Evolutionary conservation across 2,888 invertebrate genomes (phyloP).

Genomic region (Acronicta leporina): DNA sequence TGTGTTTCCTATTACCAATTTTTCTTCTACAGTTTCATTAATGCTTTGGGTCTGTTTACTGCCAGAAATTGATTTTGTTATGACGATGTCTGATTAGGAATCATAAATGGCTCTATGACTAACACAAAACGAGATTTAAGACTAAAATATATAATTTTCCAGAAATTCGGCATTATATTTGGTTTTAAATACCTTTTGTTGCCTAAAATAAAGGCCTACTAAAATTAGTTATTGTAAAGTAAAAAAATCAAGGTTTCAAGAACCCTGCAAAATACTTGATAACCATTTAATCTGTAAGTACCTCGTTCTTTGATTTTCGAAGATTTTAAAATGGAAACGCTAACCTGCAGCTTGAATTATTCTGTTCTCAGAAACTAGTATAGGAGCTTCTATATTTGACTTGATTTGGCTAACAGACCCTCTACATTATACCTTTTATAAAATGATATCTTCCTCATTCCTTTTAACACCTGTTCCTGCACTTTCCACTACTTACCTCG

Average conservation of each 20-base stretch:
- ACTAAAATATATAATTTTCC: too few relatives aligned
- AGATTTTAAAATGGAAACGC: background rate
- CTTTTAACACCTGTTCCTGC: constrained; percentile 16
- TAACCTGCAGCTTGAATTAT: too few relatives aligned
- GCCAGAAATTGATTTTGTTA: too few relatives aligned
- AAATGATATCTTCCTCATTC: constrained; percentile 9
- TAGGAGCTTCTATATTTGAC: background rate
- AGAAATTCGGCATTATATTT: too few relatives aligned
- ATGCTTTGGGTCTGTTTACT: constrained; percentile 33
- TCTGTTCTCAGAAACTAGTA: background rate
- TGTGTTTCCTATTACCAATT: constrained; percentile 4
- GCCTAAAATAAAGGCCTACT: too few relatives aligned
- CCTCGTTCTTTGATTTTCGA: background rate
- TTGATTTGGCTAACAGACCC: constrained; percentile 18
- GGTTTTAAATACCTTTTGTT: too few relatives aligned
- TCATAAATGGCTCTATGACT: background rate
- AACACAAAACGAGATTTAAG: background rate
- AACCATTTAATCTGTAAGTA: background rate
- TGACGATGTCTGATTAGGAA: background rate
- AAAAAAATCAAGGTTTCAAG: too few relatives aligned
- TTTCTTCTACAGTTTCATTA: background rate
- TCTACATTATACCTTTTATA: constrained; percentile 10
- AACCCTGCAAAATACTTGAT: background rate
- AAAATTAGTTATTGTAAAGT: too few relatives aligned
- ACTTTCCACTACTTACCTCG: constrained; percentile 25